Conservation (phyloP, 2,888 invertebrate species). For the Nephrotoma flavescens region DNA sequence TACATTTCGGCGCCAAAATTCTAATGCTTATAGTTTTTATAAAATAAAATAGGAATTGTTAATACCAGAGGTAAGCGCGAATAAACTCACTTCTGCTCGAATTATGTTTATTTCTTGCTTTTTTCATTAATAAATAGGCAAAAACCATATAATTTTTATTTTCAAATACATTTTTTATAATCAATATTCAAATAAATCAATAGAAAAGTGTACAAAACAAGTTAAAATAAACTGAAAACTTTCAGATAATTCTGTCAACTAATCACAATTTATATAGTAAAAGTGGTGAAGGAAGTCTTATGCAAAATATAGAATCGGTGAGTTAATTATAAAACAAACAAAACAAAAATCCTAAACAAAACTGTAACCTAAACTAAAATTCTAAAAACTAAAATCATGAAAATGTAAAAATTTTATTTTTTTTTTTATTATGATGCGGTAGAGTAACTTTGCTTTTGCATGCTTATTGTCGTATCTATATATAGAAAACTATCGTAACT, state of each 20-base stretch:
- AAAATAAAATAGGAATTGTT: neutral
- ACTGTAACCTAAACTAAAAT: neutral
- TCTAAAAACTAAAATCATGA: neutral
- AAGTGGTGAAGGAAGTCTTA: neutral
- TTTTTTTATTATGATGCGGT: neutral
- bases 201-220: neutral
- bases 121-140: neutral
- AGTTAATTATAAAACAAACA: neutral
- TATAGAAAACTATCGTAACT: neutral
- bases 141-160: neutral
- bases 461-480: neutral
- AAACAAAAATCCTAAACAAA: neutral
- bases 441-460: neutral
- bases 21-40: neutral
- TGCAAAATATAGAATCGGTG: conserved; percentile 3
- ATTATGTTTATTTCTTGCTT: neutral
- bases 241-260: conserved; percentile 1
- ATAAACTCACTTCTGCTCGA: neutral
- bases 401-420: neutral
- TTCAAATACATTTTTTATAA: neutral
- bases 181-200: neutral
- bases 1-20: neutral
- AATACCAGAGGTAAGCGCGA: neutral
- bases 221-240: neutral
- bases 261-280: neutral